Evolutionary conservation across 2,797 vertebrate species (phyloP).

Genomic region (Darevskia mixta): DNA sequence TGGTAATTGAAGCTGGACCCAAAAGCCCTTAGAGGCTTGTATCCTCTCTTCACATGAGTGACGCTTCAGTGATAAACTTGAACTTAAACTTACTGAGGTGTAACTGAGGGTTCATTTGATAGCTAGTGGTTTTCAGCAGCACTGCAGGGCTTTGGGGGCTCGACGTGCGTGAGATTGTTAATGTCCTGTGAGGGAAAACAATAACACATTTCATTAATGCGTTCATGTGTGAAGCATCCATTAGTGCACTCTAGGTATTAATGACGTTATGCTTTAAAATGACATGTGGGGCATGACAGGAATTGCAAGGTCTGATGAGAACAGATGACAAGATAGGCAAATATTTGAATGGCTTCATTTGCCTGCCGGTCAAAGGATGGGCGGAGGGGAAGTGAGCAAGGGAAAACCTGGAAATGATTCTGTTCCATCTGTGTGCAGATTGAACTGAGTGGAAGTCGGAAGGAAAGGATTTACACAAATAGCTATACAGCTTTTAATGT

Average conservation of each 20-base stretch:
- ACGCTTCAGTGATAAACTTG: slow-evolving; percentile 85
- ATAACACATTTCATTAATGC: slow-evolving; percentile 87
- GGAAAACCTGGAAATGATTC: slow-evolving; percentile 70
- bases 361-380: slow-evolving; percentile 77
- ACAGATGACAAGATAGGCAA: slow-evolving; percentile 85
- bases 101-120: slow-evolving; percentile 86
- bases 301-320: slow-evolving; percentile 84
- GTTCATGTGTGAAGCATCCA: slow-evolving; percentile 84
- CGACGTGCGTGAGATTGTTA: slow-evolving; percentile 82
- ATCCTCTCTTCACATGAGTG: slow-evolving; percentile 82
- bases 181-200: slow-evolving; percentile 86
- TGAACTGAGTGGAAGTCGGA: slow-evolving; percentile 54
- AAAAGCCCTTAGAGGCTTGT: slow-evolving; percentile 80
- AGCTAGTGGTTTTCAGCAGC: slow-evolving; percentile 82
- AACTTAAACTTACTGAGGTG: slow-evolving; percentile 85
- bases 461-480: not conserved
- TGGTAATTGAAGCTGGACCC: slow-evolving; percentile 80
- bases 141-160: slow-evolving; percentile 74
- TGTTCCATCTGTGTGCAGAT: slow-evolving; percentile 49
- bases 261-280: slow-evolving; percentile 85
- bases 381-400: slow-evolving; percentile 62
- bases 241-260: slow-evolving; percentile 84
- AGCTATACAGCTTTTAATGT: not conserved
- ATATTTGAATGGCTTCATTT: slow-evolving; percentile 86
- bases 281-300: slow-evolving; percentile 84